Evolutionary conservation across 37 sponge, comb jelly and placozoan genomes (phyloP), one percentile per base, ranked within the genome.

Genomic region (Dysidea cf. avara): DNA sequence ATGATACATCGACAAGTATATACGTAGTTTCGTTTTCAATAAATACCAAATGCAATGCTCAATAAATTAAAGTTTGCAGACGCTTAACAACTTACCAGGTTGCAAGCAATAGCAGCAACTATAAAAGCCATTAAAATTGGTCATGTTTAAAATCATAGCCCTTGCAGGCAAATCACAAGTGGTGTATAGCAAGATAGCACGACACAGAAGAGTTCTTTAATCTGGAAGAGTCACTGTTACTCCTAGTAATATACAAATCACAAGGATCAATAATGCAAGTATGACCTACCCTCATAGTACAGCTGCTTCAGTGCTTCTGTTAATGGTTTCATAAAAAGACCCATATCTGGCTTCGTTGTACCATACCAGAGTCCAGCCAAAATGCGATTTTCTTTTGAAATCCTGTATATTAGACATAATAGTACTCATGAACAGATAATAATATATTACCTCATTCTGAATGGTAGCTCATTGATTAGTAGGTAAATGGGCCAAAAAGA

Each of bases 361-460:
- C 82, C 75, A 82, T 74, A 74, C 83, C 83, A 82, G 11, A 82
- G 18, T 20, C 83, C 83, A 57, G 75, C 83, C 37, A 74, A 25
- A 32, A 74, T 52, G 9, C 73, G 48, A 30, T 71, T 71, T 53
- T 81, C 73, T 46, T 62, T 71, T 72, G 32, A 11, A 35, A 37
- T 22, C 56, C 81, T 81, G 46, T 12, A 43, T 5, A n/a, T n/a
- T n/a, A n/a, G n/a, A n/a, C n/a, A n/a, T 3, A 55, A 55, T 37
- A 28, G 24, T 21, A 20, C 14, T 40, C 17, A 22, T 21, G 7
- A 6, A 74, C 49, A 18, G 5, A 39, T 32, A 28, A 30, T 4
- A 9, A 14, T 34, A 16, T 7, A 28, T 62, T 67, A 81, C 81
- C 81, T 70, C 34, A 71, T 52, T 53, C 46, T 22, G 35, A 49